Evolutionary conservation across 2,888 invertebrate genomes (phyloP).

Genomic region (Drosophila emarginata): DNA sequence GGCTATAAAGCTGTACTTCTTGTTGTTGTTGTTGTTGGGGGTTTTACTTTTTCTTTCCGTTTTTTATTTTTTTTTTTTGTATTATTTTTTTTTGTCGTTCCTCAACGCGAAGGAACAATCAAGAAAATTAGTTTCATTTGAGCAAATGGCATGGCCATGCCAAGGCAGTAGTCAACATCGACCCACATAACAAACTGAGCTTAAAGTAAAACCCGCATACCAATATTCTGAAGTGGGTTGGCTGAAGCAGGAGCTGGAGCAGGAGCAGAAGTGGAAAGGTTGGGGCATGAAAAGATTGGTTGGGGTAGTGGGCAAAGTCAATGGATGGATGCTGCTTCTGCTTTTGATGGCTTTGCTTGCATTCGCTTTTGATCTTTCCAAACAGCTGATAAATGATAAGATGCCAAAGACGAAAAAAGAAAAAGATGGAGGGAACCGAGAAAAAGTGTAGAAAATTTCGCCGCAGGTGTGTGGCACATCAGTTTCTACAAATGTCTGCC

Average conservation of each 20-base stretch:
- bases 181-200: constrained; percentile 63
- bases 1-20: constrained; percentile 50
- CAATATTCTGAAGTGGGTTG: constrained; percentile 7
- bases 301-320: background rate
- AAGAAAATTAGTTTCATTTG: constrained; percentile 72
- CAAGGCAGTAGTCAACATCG: constrained; percentile 26
- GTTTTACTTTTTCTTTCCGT: background rate
- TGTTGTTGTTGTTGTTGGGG: constrained; percentile 1
- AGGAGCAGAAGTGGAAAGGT: background rate
- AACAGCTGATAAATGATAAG: constrained; percentile 69
- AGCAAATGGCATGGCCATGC: constrained; percentile 58
- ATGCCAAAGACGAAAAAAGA: constrained; percentile 26
- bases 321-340: constrained; percentile 31
- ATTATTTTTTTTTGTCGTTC: constrained; percentile 16
- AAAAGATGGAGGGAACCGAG: constrained; percentile 31
- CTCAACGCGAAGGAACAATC: constrained; percentile 50
- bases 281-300: background rate
- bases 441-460: constrained; percentile 65
- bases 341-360: constrained; percentile 55
- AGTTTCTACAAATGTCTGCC: constrained; percentile 5
- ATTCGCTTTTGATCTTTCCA: constrained; percentile 59
- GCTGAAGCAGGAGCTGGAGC: too few relatives aligned
- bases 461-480: constrained; percentile 61
- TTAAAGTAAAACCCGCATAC: constrained; percentile 43
- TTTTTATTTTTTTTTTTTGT: background rate